phyloP scores from a whole-genome alignment of 2,113 vertebrate genomes.

The Thermophis baileyi region DNA sequence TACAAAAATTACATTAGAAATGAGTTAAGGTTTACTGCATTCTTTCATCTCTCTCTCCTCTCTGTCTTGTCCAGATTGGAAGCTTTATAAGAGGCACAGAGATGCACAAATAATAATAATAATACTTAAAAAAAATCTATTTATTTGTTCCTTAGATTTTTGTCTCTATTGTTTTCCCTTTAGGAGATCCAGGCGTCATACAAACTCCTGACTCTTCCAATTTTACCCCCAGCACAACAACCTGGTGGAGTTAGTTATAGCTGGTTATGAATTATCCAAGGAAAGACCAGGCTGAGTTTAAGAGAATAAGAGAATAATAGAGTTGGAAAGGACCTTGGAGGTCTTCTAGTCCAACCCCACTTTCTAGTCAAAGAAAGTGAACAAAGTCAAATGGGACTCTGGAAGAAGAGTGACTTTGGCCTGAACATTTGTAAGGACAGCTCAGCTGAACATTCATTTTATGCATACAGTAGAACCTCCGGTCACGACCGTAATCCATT shows the following conservation, averaged over 20 bases:
- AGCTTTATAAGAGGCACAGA: background rate
- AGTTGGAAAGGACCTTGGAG: background rate
- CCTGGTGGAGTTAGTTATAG: background rate
- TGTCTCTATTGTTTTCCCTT: background rate
- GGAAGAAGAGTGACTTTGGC: background rate
- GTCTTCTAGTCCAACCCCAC: background rate
- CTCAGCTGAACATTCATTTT: background rate
- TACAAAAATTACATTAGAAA: background rate
- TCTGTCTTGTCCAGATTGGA: background rate
- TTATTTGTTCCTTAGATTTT: background rate
- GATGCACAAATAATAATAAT: background rate
- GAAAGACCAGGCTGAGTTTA: background rate
- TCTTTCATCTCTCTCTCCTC: background rate
- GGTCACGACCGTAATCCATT: too few relatives aligned
- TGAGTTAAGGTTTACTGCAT: background rate
- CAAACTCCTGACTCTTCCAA: background rate
- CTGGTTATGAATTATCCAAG: background rate
- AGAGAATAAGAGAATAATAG: background rate
- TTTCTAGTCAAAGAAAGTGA: conserved; percentile 23
- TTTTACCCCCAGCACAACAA: background rate
- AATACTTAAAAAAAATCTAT: background rate
- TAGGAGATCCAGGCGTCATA: background rate
- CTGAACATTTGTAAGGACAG: background rate
- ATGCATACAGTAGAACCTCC: background rate
- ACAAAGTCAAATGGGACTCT: conserved; percentile 60